A percentile compares a stretch with the other conserved stretches of the same genome.
Evolutionary conservation across 2,797 vertebrate genomes (phyloP).

Genomic region (Rhinogobio ventralis): DNA sequence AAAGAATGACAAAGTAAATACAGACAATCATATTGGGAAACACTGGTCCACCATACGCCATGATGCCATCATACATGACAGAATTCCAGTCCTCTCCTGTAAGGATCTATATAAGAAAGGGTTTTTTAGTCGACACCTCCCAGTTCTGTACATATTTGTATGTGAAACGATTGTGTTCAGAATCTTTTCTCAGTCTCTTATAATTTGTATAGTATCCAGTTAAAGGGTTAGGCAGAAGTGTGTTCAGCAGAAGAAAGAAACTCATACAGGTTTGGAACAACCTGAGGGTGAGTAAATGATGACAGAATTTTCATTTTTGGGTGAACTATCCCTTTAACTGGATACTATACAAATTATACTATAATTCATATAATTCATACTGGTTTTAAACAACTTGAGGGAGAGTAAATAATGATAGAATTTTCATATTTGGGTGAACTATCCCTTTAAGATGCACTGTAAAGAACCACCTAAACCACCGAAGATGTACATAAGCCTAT

Average conservation of each 20-base stretch:
- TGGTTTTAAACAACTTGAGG: too few relatives aligned
- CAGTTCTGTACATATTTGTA: too few relatives aligned
- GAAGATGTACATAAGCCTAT: not conserved
- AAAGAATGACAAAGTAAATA: slow-evolving; percentile 82
- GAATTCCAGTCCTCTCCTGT: slow-evolving; percentile 83
- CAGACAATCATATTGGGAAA: slow-evolving; percentile 82
- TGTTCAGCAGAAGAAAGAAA: too few relatives aligned
- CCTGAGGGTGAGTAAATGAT: too few relatives aligned
- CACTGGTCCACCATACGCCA: slow-evolving; percentile 79
- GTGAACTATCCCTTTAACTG: too few relatives aligned
- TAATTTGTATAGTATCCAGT: not conserved
- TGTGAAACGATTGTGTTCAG: not conserved
- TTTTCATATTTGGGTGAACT: too few relatives aligned
- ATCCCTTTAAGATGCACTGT: not conserved
- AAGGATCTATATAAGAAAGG: slow-evolving; percentile 71
- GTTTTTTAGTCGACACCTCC: not conserved
- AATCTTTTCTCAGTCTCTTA: not conserved
- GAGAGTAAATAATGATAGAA: too few relatives aligned
- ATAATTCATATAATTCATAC: too few relatives aligned
- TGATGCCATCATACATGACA: slow-evolving; percentile 83
- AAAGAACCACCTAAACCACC: not conserved
- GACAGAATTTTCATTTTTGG: too few relatives aligned
- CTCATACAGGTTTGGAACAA: too few relatives aligned
- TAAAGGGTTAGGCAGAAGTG: not conserved
- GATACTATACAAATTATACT: too few relatives aligned